These are phyloP conservation scores for Copidosoma floridanum DNA, from an alignment of 1,140 invertebrate species.

Conservation along the genomic window DNA sequence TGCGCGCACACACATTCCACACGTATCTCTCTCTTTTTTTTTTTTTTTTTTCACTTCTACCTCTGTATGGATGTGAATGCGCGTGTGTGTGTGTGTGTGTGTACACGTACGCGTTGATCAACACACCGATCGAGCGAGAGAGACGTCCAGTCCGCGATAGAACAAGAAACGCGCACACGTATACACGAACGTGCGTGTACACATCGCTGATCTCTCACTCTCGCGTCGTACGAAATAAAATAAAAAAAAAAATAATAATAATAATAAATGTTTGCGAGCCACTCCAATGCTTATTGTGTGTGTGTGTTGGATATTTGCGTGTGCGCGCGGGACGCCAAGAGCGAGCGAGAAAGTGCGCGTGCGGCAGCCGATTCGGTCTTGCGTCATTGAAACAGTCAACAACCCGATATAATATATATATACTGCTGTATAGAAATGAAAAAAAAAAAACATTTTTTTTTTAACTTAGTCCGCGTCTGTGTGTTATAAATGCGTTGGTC, in stretches of 20 bases:
- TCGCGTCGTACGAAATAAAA: neutral
- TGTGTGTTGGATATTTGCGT: neutral
- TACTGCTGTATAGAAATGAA: no score
- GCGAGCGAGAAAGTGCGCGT: conserved; percentile 19
- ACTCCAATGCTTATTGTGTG: neutral
- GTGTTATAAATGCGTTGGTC: neutral
- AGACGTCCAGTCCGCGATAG: neutral
- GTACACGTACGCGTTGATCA: neutral
- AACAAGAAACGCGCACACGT: neutral
- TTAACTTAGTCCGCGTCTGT: neutral
- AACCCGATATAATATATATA: conserved; percentile 22
- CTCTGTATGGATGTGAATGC: no score
- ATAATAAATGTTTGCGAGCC: neutral
- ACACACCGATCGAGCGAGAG: conserved; percentile 9
- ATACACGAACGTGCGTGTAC: neutral
- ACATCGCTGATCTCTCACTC: neutral
- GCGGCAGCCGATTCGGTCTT: conserved; percentile 23
- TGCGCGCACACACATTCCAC: conserved; percentile 32
- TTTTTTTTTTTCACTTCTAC: no score
- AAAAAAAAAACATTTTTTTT: no score
- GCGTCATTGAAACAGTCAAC: conserved; percentile 28
- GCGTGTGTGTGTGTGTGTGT: no score
- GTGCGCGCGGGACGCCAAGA: neutral
- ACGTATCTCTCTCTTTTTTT: no score
- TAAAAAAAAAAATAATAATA: no score